Evolutionary conservation across 2,113 vertebrate species (phyloP), one percentile per base, ranked within the genome.

Genomic region (Capra hircus): DNA sequence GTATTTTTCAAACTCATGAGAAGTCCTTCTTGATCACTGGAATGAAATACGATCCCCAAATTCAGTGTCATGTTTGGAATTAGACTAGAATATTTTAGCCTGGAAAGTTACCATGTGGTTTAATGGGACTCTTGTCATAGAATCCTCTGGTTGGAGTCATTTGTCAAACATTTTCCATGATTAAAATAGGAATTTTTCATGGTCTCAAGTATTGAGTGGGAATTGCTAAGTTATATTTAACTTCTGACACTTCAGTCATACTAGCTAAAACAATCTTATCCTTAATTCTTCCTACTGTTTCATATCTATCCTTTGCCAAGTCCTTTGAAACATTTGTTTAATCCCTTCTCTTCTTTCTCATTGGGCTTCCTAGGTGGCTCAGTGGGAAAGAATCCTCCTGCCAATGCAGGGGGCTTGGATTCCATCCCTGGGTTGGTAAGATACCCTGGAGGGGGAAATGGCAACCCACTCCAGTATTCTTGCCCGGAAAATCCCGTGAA

Each of bases 21-120:
- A 89, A 57, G 62, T 98, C 96, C 78, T 88, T 93, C 52, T 84
- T 96, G 91, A 97, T 97, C 48, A 85, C 23, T 97, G 95, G 97
- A 87, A 83, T 92, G 64, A 96, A 94, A 80, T 83, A 25, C 81
- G 28, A 80, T 95, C 48, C 7, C 77, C 17, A 15, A 91, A 82
- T 93, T 84, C 57, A 96, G 19, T 86, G 95, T 88, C 48, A 45
- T 7, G 64, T 59, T 93, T 93, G 28, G 91, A 93, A 6, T 3
- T 16, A 64, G 96, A 89, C 53, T 88, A 92, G 19, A 91, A 94
- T 94, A 80, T 17, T 80, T 3, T 95, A 57, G 85, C 15, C 77
- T 92, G 94, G 81, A 80, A 98, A 96, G 48, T 16, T 91, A 45
- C 83, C n/a, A 7, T 85, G 13, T 33, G 94, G 43, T 97, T 98